These are phyloP conservation scores for Parasteatoda tepidariorum DNA, from an alignment of 1,140 invertebrate genomes.

Conservation along the genomic window DNA sequence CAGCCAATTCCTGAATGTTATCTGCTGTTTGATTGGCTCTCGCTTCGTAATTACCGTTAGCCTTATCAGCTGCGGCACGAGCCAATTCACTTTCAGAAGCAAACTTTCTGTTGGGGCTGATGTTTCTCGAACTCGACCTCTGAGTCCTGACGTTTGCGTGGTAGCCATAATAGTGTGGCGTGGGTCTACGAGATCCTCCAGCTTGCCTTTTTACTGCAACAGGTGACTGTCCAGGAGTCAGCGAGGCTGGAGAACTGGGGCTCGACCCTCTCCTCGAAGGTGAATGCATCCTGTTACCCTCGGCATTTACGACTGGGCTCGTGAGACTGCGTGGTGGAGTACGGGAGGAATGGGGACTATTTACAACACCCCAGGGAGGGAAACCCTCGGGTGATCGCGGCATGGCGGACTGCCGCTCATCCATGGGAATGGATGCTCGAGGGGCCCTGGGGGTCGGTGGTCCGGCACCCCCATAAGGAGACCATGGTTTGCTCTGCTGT, in stretches of 20 bases:
- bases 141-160: slow-evolving; percentile 7
- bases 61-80: slow-evolving; percentile 72
- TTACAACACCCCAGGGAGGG: slow-evolving; percentile 47
- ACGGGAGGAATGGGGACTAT: slow-evolving; percentile 40
- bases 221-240: slow-evolving; percentile 62
- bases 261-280: slow-evolving; percentile 61
- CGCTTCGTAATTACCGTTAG: slow-evolving; percentile 70
- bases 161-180: slow-evolving; percentile 43
- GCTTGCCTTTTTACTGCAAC: slow-evolving; percentile 62
- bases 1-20: slow-evolving; percentile 77
- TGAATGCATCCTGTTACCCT: slow-evolving; percentile 40
- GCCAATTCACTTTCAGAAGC: slow-evolving; percentile 86
- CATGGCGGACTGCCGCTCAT: slow-evolving; percentile 18
- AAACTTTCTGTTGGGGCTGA: slow-evolving; percentile 83
- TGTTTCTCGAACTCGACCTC: slow-evolving; percentile 64
- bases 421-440: slow-evolving; percentile 22
- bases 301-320: slow-evolving; percentile 38
- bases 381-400: slow-evolving; percentile 41
- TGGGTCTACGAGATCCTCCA: slow-evolving; percentile 30
- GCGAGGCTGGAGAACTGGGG: slow-evolving; percentile 67
- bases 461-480: slow-evolving; percentile 43
- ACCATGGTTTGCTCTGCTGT: slow-evolving; percentile 34
- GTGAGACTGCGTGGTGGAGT: slow-evolving; percentile 58
- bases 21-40: slow-evolving; percentile 74
- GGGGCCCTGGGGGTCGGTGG: slow-evolving; percentile 47